Conservation (phyloP, 2,888 invertebrate species). For the Hirtodrosophila confusa region DNA sequence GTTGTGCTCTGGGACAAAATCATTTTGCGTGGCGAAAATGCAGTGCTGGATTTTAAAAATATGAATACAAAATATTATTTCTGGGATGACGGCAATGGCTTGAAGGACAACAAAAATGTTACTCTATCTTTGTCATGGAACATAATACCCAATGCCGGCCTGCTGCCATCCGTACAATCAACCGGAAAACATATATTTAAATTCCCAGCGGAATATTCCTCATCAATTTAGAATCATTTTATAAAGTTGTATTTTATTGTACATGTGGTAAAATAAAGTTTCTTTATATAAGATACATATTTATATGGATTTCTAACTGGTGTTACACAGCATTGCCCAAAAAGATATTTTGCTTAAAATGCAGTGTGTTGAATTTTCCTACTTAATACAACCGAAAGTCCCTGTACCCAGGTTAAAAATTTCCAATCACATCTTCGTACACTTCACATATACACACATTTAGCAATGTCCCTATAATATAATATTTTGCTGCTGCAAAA, state of each 20-base stretch:
- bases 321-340: no score
- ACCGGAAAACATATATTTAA: slow-evolving; percentile 93
- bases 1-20: slow-evolving; percentile 99
- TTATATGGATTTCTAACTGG: background rate
- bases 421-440: no score
- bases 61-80: slow-evolving; percentile 99
- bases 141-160: slow-evolving; percentile 98
- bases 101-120: slow-evolving; percentile 96
- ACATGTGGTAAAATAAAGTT: slow-evolving; percentile 47
- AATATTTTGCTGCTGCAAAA: no score
- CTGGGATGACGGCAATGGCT: slow-evolving; percentile 99
- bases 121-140: slow-evolving; percentile 98
- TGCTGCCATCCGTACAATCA: slow-evolving; percentile 94
- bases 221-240: slow-evolving; percentile 83
- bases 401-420: no score
- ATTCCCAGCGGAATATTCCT: slow-evolving; percentile 95
- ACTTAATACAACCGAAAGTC: no score
- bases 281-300: slow-evolving; percentile 43
- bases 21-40: slow-evolving; percentile 95
- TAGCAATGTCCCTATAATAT: no score
- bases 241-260: slow-evolving; percentile 31
- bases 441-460: no score
- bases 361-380: no score
- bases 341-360: no score
- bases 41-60: slow-evolving; percentile 95